Evolutionary conservation across 2,888 invertebrate species (phyloP).

Genomic region (Sinopyrophorus schimmeli): DNA sequence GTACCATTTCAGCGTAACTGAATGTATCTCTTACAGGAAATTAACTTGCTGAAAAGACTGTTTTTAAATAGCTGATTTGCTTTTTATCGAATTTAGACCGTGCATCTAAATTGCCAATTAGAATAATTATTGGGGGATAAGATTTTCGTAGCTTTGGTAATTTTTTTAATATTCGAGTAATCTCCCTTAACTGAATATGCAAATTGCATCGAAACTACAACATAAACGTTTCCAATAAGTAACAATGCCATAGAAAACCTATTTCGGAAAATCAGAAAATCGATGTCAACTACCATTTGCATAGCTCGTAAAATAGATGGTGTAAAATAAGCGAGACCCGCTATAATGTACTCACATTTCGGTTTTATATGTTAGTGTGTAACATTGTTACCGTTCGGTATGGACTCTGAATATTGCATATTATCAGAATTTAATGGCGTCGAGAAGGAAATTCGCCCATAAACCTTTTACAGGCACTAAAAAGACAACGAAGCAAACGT

Average conservation of each 20-base stretch:
- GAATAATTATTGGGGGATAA: slow-evolving; percentile 26
- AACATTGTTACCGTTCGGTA: slow-evolving; percentile 15
- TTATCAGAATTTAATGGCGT: slow-evolving; percentile 7
- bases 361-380: slow-evolving; percentile 22
- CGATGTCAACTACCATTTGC: slow-evolving; percentile 45
- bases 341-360: slow-evolving; percentile 37
- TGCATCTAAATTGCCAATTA: slow-evolving; percentile 31
- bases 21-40: slow-evolving; percentile 29
- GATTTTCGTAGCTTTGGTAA: slow-evolving; percentile 19
- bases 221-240: too few species aligned
- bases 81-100: slow-evolving; percentile 26
- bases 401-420: slow-evolving; percentile 1
- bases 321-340: slow-evolving; percentile 39
- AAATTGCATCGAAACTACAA: not conserved
- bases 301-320: slow-evolving; percentile 42
- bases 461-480: slow-evolving; percentile 7
- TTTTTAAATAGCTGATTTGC: slow-evolving; percentile 31
- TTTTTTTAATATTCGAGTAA: not conserved
- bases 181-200: not conserved
- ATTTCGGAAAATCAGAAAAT: slow-evolving; percentile 41
- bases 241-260: slow-evolving; percentile 40
- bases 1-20: slow-evolving; percentile 21
- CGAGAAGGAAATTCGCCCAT: not conserved
- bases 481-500: slow-evolving; percentile 11
- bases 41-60: slow-evolving; percentile 32